phyloP scores from a whole-genome alignment of 1,140 invertebrate genomes.

The Plodia interpunctella region DNA sequence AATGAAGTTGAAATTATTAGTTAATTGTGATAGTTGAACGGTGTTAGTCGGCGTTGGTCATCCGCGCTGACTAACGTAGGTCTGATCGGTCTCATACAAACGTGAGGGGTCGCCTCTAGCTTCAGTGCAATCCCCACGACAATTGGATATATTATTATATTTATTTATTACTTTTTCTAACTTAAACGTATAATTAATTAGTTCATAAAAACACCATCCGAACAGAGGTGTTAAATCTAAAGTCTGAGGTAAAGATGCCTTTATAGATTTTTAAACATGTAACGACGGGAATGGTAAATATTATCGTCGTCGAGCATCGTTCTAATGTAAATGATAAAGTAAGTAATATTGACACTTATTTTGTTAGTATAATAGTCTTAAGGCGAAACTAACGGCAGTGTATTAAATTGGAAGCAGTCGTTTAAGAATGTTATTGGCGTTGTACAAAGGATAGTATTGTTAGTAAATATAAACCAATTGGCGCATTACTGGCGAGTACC shows the following conservation, averaged over 20 bases:
- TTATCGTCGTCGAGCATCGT: constrained; percentile 66
- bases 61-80: not conserved
- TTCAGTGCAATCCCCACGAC: constrained; percentile 29
- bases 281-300: constrained; percentile 60
- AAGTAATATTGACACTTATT: constrained; percentile 75
- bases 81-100: constrained; percentile 24
- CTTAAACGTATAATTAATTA: constrained; percentile 66
- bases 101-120: constrained; percentile 6
- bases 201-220: constrained; percentile 65
- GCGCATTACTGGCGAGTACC: constrained; percentile 77
- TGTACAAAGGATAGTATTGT: constrained; percentile 75
- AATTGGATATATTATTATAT: constrained; percentile 52
- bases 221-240: constrained; percentile 72
- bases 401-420: constrained; percentile 62
- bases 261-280: constrained; percentile 74
- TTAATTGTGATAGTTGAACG: constrained; percentile 67
- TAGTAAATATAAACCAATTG: constrained; percentile 70
- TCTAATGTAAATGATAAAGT: constrained; percentile 68
- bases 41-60: constrained; percentile 40
- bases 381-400: constrained; percentile 64
- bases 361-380: constrained; percentile 70
- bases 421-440: constrained; percentile 71
- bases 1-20: constrained; percentile 67
- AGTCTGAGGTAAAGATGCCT: constrained; percentile 77
- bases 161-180: constrained; percentile 69